Base-by-base conservation (phyloP, 2,888 invertebrate species). In the Drosophila peninsularis region DNA sequence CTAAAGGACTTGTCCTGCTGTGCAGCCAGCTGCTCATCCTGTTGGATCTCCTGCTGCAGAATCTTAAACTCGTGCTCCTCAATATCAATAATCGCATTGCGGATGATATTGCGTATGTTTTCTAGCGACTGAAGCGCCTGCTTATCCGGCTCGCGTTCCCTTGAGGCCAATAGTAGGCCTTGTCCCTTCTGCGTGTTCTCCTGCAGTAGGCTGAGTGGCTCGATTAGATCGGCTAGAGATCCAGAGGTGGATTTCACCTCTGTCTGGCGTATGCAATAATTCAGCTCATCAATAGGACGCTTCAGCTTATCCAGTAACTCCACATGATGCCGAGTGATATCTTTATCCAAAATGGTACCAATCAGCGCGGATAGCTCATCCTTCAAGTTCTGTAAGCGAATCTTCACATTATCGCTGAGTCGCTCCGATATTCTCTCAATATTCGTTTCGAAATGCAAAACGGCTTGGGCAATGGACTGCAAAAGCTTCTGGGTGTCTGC, bases 341-440 rank as follows among this genome's bases (percentile, higher is more conserved):
- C 88, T 21, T 83, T 88, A 75, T 94, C 94, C 60, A 94, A 92
- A 5, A 94, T 94, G 70, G 94, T 94, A 88, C 94, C 94, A 60
- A 95, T 92, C 11, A 94, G 90, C 73, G 93, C 93, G 0, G 94
- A 94, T 19, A 94, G 88, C 75, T 94, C 90, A 89, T 93, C 94
- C 92, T 90, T 94, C 89, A 91, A 93, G 91, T 69, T 91, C 42
- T 78, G 91, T 78, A 93, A 93, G 7, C 88, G 88, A 0, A 72
- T 56, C 53, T 90, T 89, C 0, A 91, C 79, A 60, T 90, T 90
- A 0, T 85, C 68, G 0, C 90, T 87, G 5, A 91, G 78, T 3
- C 83, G 80, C 2, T 82, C 69, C 0, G 89, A 80, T 2, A 92
- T 79, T 14, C 88, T 56, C 14, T 92, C 91, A 41, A 93, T 91